A percentile compares a stretch with the other conserved stretches of the same genome.
These are phyloP conservation scores for Balaenoptera acutorostrata DNA, from an alignment of 2,113 vertebrate genomes.

Conservation along the genomic window DNA sequence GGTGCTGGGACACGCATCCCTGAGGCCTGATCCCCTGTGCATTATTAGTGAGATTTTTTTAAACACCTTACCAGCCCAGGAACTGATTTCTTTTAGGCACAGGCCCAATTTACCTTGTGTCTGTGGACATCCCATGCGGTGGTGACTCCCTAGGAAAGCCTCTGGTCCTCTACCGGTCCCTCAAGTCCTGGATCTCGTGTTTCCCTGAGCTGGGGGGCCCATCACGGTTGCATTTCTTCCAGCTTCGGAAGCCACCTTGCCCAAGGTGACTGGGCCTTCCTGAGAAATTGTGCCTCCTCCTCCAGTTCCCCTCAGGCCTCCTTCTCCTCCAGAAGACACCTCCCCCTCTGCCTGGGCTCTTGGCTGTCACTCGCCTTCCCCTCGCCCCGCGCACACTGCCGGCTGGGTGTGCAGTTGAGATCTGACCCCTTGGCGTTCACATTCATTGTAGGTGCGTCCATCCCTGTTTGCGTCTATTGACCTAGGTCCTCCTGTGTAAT, in stretches of 20 bases:
- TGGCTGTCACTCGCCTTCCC: slow-evolving; percentile 71
- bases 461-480: slow-evolving; percentile 50
- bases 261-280: slow-evolving; percentile 65
- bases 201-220: background rate
- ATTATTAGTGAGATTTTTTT: background rate
- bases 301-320: slow-evolving; percentile 17
- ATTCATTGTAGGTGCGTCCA: slow-evolving; percentile 72
- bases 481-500: slow-evolving; percentile 70
- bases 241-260: slow-evolving; percentile 11
- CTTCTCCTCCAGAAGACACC: background rate
- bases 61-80: background rate
- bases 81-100: background rate
- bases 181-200: background rate
- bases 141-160: background rate
- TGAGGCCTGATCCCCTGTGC: background rate
- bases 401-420: slow-evolving; percentile 61
- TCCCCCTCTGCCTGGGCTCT: background rate
- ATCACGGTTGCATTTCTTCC: background rate
- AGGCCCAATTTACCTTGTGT: background rate
- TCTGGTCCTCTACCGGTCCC: background rate
- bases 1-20: fast-evolving
- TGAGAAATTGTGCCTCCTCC: slow-evolving; percentile 62
- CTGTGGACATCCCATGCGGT: background rate
- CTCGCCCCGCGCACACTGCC: background rate
- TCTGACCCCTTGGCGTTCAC: slow-evolving; percentile 78